Evolutionary conservation across 2,113 vertebrate species (phyloP).

Genomic region (Campylorhamphus procurvoides): DNA sequence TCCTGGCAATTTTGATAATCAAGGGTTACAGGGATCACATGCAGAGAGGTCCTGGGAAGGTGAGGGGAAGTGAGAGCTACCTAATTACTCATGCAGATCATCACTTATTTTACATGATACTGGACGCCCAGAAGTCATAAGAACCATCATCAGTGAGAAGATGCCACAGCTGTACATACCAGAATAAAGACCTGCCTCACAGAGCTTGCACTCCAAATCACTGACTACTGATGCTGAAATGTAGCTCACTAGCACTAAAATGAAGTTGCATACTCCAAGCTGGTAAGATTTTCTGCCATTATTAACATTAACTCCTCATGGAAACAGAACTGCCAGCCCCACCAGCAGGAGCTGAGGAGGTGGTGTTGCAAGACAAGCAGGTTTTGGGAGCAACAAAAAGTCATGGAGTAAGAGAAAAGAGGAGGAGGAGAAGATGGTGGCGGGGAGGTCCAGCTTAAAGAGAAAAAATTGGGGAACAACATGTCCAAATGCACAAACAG

Average conservation of each 20-base stretch:
- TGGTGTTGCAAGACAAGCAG: slow-evolving; percentile 31
- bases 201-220: neutral
- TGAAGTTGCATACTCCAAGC: neutral
- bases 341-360: slow-evolving; percentile 33
- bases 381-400: neutral
- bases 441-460: neutral
- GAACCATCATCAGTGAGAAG: neutral
- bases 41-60: neutral
- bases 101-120: neutral
- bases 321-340: neutral
- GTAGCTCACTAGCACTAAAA: neutral
- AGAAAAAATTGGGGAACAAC: neutral
- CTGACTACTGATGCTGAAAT: neutral
- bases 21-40: neutral
- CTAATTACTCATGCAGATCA: neutral
- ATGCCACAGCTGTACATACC: neutral
- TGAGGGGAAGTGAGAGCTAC: neutral
- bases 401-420: neutral
- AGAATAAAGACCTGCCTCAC: neutral
- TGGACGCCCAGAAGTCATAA: neutral
- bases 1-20: neutral
- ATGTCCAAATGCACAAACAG: slow-evolving; percentile 17
- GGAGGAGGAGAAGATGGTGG: neutral
- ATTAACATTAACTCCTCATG: neutral
- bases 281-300: neutral